A percentile compares a stretch with the other conserved stretches of the same genome.
Evolutionary conservation across 2,113 vertebrate genomes (phyloP).

Genomic region (Takifugu flavidus): DNA sequence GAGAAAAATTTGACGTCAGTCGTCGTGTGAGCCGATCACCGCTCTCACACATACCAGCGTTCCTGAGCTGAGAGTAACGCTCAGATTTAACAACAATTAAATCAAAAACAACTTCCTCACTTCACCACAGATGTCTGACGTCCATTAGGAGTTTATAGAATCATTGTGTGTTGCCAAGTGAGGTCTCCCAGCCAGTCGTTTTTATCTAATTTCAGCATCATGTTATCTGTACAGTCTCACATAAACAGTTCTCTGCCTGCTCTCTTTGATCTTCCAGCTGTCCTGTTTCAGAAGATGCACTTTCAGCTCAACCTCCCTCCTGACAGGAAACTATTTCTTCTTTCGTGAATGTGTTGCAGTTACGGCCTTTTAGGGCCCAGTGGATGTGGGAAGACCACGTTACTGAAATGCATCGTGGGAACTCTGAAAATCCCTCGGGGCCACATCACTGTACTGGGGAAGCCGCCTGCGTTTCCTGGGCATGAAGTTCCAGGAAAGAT

Average conservation of each 20-base stretch:
- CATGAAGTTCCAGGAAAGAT: conserved; percentile 75
- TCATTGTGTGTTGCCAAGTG: not conserved
- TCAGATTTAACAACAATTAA: too few species aligned
- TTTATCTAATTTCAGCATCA: not conserved
- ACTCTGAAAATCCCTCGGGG: conserved; percentile 76
- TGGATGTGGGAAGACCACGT: conserved; percentile 78
- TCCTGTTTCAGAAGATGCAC: not conserved
- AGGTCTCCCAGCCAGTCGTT: not conserved
- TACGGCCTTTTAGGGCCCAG: conserved; percentile 80
- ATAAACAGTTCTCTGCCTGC: not conserved
- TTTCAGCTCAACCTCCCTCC: not conserved
- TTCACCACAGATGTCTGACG: too few species aligned
- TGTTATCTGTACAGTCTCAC: not conserved
- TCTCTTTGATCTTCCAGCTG: not conserved
- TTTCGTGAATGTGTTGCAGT: conserved; percentile 40
- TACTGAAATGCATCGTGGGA: conserved; percentile 80
- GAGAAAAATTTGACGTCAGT: too few species aligned
- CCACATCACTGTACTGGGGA: conserved; percentile 75
- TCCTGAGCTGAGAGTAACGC: too few species aligned
- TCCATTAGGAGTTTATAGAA: not conserved
- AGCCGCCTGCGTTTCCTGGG: conserved; percentile 75
- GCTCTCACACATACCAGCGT: too few species aligned
- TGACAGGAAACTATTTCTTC: not conserved
- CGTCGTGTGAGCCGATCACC: too few species aligned
- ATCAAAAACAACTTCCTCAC: too few species aligned